Evolutionary conservation across 2,888 invertebrate species (phyloP).

Genomic region (Drosophila suboccidentalis): DNA sequence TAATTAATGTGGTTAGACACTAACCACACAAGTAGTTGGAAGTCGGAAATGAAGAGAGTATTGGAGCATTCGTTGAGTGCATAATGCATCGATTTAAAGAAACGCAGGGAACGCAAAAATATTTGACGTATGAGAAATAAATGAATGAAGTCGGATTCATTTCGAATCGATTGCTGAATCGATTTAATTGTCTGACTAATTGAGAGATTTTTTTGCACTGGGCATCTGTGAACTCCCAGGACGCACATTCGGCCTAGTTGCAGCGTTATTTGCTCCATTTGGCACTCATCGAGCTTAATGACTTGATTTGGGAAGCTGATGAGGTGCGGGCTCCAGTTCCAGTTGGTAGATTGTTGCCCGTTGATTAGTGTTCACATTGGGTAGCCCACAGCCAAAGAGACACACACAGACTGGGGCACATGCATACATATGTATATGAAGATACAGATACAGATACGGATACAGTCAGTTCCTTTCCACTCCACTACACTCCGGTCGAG

Average conservation of each 20-base stretch:
- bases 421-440: background rate
- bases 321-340: slow-evolving; percentile 53
- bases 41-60: slow-evolving; percentile 1
- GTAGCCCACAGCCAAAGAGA: background rate
- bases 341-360: slow-evolving; percentile 64
- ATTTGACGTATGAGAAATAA: slow-evolving; percentile 53
- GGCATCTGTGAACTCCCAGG: slow-evolving; percentile 73
- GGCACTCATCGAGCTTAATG: slow-evolving; percentile 80
- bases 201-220: slow-evolving; percentile 83
- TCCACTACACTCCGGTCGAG: slow-evolving; percentile 20
- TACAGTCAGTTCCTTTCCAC: slow-evolving; percentile 11
- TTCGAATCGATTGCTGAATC: slow-evolving; percentile 77
- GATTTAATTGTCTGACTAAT: slow-evolving; percentile 86
- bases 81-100: slow-evolving; percentile 17
- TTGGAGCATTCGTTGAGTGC: slow-evolving; percentile 6
- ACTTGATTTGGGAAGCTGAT: slow-evolving; percentile 81
- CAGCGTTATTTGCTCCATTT: slow-evolving; percentile 77
- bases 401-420: slow-evolving; percentile 27
- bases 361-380: slow-evolving; percentile 75
- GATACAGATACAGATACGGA: slow-evolving; percentile 24
- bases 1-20: slow-evolving; percentile 12
- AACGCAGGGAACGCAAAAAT: slow-evolving; percentile 24
- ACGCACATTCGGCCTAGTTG: slow-evolving; percentile 66
- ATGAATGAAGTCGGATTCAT: slow-evolving; percentile 64
- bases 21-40: slow-evolving; percentile 15